A percentile compares a stretch with the other conserved stretches of the same genome.
phyloP scores from a whole-genome alignment of 2,888 invertebrate species.

The Trissolcus brochymenae region DNA sequence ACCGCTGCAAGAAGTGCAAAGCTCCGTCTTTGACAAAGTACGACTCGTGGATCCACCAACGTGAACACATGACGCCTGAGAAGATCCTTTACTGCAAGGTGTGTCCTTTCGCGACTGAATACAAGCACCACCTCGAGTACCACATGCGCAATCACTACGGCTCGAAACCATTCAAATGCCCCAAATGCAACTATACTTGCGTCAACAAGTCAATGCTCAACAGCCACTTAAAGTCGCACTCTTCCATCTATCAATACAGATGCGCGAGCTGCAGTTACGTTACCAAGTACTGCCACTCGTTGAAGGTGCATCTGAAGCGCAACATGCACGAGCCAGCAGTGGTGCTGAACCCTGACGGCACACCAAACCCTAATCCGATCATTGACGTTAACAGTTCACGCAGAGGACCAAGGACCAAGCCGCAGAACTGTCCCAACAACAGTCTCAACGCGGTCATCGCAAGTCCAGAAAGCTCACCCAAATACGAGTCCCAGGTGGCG shows the following conservation, averaged over 20 bases:
- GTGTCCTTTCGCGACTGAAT: slow-evolving; percentile 98
- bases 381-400: slow-evolving; percentile 95
- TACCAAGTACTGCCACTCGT: slow-evolving; percentile 98
- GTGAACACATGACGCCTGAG: slow-evolving; percentile 94
- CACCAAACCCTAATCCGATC: slow-evolving; percentile 90
- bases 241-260: slow-evolving; percentile 92
- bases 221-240: slow-evolving; percentile 97
- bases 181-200: slow-evolving; percentile 91
- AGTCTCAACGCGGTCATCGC: neutral
- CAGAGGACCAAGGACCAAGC: slow-evolving; percentile 87
- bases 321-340: slow-evolving; percentile 93
- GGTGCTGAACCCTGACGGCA: slow-evolving; percentile 92
- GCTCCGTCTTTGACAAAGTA: slow-evolving; percentile 90
- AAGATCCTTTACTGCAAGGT: slow-evolving; percentile 92
- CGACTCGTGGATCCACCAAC: slow-evolving; percentile 95
- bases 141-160: slow-evolving; percentile 96
- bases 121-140: slow-evolving; percentile 98
- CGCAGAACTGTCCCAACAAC: slow-evolving; percentile 6
- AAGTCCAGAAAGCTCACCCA: slow-evolving; percentile 6
- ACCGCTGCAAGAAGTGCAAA: slow-evolving; percentile 95
- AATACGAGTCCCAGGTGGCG: slow-evolving; percentile 6
- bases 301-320: slow-evolving; percentile 95
- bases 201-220: slow-evolving; percentile 99
- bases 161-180: slow-evolving; percentile 96
- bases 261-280: slow-evolving; percentile 96